phyloP scores from a whole-genome alignment of 2,113 vertebrate species.

The Prochilodus magdalenae region DNA sequence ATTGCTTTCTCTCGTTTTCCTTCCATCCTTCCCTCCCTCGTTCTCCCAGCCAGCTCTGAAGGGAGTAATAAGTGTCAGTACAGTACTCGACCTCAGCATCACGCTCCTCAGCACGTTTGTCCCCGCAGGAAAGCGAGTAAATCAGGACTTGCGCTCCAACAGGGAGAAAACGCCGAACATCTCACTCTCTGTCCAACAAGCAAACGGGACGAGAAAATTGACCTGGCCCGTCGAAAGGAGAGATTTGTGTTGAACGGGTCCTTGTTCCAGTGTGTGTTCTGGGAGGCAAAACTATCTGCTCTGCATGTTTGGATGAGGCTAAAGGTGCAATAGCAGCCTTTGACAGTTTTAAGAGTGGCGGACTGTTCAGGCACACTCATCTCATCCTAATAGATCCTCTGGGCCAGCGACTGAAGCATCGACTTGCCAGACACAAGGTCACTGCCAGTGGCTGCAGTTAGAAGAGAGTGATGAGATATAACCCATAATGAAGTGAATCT shows the following conservation, averaged over 20 bases:
- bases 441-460: background rate
- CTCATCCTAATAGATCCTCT: background rate
- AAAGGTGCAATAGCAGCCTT: constrained; percentile 6
- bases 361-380: background rate
- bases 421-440: background rate
- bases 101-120: background rate
- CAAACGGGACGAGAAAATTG: background rate
- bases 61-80: background rate
- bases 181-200: background rate
- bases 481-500: background rate
- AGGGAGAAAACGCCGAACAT: background rate
- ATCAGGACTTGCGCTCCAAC: background rate
- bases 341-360: background rate
- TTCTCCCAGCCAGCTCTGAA: constrained; percentile 3
- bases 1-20: background rate
- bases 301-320: background rate
- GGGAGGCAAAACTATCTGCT: background rate
- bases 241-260: constrained; percentile 4
- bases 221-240: background rate
- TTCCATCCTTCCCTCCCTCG: background rate
- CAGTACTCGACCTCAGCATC: background rate
- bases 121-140: background rate
- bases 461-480: background rate
- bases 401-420: background rate
- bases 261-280: constrained; percentile 1